Evolutionary conservation across 2,797 vertebrate species (phyloP).

Genomic region (Alca torda): DNA sequence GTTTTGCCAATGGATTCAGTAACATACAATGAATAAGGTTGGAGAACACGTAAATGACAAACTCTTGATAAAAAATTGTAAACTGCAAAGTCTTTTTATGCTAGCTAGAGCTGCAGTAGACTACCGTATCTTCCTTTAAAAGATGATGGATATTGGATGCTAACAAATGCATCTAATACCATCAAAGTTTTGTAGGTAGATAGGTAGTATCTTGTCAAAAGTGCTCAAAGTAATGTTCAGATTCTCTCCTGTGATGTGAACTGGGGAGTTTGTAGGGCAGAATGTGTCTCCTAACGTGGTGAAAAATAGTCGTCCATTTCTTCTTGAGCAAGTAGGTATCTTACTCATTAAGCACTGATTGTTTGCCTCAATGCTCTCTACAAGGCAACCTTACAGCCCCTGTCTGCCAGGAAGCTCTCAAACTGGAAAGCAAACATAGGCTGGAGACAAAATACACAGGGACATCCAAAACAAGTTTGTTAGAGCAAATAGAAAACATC

Average conservation of each 20-base stretch:
- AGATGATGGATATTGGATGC: neutral
- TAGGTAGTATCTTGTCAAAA: neutral
- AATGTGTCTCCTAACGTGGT: neutral
- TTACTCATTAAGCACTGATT: neutral
- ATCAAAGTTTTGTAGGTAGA: neutral
- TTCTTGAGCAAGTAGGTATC: neutral
- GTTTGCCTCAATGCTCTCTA: neutral
- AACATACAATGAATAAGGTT: neutral
- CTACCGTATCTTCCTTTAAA: neutral
- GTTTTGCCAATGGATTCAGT: neutral
- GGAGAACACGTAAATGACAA: neutral
- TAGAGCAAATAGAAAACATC: neutral
- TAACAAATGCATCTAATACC: neutral
- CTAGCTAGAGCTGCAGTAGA: neutral
- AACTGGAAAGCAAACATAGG: neutral
- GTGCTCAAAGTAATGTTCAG: neutral
- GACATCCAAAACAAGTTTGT: neutral
- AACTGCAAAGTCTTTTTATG: neutral
- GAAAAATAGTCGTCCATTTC: neutral
- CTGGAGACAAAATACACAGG: neutral
- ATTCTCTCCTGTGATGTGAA: neutral
- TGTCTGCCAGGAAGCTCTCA: neutral
- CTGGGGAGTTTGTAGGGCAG: neutral
- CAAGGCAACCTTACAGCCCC: neutral
- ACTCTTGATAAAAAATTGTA: neutral